Evolutionary conservation across 2,888 invertebrate genomes (phyloP).

Genomic region (Caenorhabditis parvicauda): DNA sequence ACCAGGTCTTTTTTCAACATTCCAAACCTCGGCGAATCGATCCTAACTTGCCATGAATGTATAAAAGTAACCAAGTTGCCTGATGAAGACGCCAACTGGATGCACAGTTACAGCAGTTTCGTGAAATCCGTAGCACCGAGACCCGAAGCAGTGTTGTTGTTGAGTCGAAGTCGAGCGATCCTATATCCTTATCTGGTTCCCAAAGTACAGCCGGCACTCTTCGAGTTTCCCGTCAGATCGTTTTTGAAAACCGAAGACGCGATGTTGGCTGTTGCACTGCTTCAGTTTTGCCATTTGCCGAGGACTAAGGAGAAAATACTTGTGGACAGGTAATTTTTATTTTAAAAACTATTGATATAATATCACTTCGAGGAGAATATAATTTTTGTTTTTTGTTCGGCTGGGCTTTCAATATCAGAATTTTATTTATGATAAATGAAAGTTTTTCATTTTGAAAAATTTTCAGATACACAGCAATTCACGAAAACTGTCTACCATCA

Average conservation of each 20-base stretch:
- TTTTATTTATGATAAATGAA: too few relatives aligned
- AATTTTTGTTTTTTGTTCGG: not conserved
- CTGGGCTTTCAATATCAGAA: too few relatives aligned
- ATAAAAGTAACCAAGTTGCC: not conserved
- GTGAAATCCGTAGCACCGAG: conserved; percentile 1
- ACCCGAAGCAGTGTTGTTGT: conserved; percentile 14
- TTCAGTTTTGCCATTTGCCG: conserved; percentile 20
- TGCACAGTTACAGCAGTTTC: too few relatives aligned
- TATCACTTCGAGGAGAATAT: not conserved
- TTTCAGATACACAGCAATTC: conserved; percentile 15
- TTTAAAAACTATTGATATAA: not conserved
- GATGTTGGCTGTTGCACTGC: conserved; percentile 13
- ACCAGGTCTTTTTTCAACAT: conserved; percentile 6
- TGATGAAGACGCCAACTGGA: not conserved
- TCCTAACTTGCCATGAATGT: conserved; percentile 17
- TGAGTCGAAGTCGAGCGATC: conserved; percentile 13
- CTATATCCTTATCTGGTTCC: conserved; percentile 15
- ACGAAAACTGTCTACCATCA: conserved; percentile 12
- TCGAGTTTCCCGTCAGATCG: not conserved
- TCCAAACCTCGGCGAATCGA: conserved; percentile 7
- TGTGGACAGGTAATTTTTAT: not conserved
- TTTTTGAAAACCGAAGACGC: conserved; percentile 14
- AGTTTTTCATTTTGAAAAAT: not conserved
- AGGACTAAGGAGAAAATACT: conserved; percentile 4
- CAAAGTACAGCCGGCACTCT: conserved; percentile 2